phyloP scores from a whole-genome alignment of 1,140 invertebrate species.

The Reticulitermes speratus region DNA sequence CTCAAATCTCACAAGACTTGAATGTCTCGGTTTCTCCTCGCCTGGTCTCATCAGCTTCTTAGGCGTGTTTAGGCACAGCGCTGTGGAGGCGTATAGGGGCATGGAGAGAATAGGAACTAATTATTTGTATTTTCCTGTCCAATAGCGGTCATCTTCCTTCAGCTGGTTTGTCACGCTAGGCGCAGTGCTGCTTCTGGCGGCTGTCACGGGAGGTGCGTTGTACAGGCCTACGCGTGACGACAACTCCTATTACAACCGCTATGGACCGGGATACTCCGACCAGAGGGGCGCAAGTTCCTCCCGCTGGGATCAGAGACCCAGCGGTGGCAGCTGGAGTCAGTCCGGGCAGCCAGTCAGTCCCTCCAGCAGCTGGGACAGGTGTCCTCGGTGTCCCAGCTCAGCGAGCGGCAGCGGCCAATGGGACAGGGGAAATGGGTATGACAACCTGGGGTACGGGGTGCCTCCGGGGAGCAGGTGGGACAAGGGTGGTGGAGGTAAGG shows the following conservation, averaged over 20 bases:
- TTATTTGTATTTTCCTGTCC: background rate
- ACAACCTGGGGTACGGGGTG: background rate
- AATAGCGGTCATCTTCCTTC: background rate
- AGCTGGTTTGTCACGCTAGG: background rate
- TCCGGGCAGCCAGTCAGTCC: background rate
- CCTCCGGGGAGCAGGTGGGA: background rate
- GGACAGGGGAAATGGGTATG: background rate
- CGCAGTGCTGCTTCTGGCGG: conserved; percentile 21
- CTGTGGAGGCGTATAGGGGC: too few species aligned
- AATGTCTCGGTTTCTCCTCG: too few species aligned
- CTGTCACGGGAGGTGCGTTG: conserved; percentile 1
- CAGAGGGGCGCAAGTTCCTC: background rate
- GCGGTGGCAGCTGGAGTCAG: background rate
- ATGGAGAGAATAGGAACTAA: background rate
- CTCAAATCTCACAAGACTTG: too few species aligned
- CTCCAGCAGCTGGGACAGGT: conserved; percentile 3
- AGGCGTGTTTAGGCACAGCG: too few species aligned
- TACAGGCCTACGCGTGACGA: conserved; percentile 11
- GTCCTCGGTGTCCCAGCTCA: background rate
- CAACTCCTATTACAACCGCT: background rate
- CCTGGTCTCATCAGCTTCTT: too few species aligned
- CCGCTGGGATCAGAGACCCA: background rate
- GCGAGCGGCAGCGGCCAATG: background rate
- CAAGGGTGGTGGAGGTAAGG: background rate
- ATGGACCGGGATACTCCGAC: background rate